Evolutionary conservation across 2,888 invertebrate genomes (phyloP), one percentile per base, ranked within the genome.

Genomic region (Suillia variegata): DNA sequence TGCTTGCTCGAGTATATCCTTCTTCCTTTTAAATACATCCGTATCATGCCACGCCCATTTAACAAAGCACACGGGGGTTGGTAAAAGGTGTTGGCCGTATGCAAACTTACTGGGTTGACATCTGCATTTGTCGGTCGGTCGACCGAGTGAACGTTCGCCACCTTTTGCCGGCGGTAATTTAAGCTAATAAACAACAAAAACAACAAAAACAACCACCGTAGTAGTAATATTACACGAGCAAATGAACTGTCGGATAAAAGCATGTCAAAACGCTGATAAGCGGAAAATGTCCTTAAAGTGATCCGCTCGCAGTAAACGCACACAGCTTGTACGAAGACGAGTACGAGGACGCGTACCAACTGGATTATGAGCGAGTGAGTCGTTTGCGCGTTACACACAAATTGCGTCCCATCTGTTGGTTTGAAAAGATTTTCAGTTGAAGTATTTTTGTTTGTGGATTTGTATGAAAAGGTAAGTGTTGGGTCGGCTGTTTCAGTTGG

Each of bases 191-290:
- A 71, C 71, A 74, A 75, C 71, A 57, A 69, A 60, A 56, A 58
- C 18, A 24, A 8, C 22, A 33, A 21, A 31, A 31, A 12, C 15
- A 59, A 52, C 64, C 61, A 69, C 64, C 68, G 67, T 62, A 13
- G 45, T n/a, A 74, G 55, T 71, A 45, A 20, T 13, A 13, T 20
- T 18, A 17, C 18, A 20, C 45, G 20, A 3, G 15, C 45, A 45
- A 45, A 45, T 45, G 18, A 45, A 45, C 52, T 67, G 64, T 62
- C 62, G 59, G 42, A 54, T 64, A 59, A 66, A 64, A 67, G 56
- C 54, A 60, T 65, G 65, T 66, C 66, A 61, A 63, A 67, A 66
- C 63, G 71, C 70, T 70, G 76, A 75, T 73, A 75, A 77, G 73
- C 77, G 74, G 75, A 66, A 75, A 77, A 74, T 65, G 54, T 66